Percentiles rank a stretch among this genome's conserved stretches.
Conservation (phyloP, 2,797 vertebrate genomes). For the Corythornis leucogaster region DNA sequence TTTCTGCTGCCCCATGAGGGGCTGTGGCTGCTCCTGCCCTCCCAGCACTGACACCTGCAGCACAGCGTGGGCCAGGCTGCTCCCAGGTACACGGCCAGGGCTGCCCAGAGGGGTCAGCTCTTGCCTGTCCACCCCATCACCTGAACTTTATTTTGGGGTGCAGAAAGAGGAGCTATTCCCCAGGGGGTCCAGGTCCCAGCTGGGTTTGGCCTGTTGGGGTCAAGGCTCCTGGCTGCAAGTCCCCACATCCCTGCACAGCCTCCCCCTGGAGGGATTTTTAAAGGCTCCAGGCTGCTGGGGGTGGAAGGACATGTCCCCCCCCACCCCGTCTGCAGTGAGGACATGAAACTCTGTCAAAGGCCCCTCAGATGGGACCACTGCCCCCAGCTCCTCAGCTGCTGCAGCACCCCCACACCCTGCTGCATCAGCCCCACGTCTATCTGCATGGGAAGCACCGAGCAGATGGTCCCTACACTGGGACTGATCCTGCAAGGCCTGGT, state of each 20-base stretch:
- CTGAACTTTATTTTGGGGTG: rapidly evolving
- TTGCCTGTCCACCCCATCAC: neutral
- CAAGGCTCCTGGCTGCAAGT: rapidly evolving
- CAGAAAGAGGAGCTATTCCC: neutral
- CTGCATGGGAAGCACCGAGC: neutral
- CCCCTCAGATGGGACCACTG: rapidly evolving
- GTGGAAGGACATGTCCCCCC: too few species aligned
- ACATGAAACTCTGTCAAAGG: rapidly evolving
- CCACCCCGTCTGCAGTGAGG: neutral
- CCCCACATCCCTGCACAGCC: rapidly evolving
- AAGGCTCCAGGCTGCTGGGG: neutral
- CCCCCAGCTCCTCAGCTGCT: neutral
- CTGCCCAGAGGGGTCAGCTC: neutral
- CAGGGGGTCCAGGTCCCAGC: rapidly evolving
- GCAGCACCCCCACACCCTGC: rapidly evolving
- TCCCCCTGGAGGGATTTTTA: rapidly evolving
- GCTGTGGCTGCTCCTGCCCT: neutral
- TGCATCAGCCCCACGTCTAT: neutral
- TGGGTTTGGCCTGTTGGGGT: neutral
- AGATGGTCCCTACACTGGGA: neutral
- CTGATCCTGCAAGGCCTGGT: neutral
- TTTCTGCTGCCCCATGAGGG: rapidly evolving
- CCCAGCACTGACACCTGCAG: rapidly evolving
- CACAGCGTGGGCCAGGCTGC: rapidly evolving
- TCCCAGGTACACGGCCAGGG: rapidly evolving